phyloP scores from a whole-genome alignment of 2,113 vertebrate genomes.

The Calidris pygmaea region DNA sequence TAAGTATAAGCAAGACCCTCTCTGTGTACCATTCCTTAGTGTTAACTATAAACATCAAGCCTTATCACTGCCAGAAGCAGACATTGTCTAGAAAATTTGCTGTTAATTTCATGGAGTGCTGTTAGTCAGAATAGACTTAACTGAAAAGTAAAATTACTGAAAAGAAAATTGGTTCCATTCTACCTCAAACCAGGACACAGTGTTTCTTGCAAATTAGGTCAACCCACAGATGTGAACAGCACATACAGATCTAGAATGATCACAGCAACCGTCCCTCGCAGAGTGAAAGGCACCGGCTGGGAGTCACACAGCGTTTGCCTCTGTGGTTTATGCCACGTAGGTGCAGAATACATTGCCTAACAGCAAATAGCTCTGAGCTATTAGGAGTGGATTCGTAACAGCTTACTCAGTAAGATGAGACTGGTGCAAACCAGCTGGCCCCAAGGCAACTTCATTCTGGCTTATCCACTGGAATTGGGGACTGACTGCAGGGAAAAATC shows the following conservation, averaged over 20 bases:
- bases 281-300: background rate
- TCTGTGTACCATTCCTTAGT: background rate
- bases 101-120: background rate
- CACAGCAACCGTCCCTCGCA: too few relatives aligned
- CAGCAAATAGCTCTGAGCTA: background rate
- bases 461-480: background rate
- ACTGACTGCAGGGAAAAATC: background rate
- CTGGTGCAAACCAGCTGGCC: background rate
- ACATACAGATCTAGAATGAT: too few relatives aligned
- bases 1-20: background rate
- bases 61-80: background rate
- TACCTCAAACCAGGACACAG: background rate
- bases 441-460: background rate
- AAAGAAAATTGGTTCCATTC: background rate
- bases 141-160: background rate
- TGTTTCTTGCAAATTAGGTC: background rate
- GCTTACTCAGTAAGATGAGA: background rate
- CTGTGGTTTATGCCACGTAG: background rate
- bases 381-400: background rate
- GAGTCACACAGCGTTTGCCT: background rate
- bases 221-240: background rate
- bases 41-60: background rate
- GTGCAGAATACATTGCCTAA: rapidly evolving
- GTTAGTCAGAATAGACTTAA: background rate
- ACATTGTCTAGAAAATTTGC: background rate